phyloP scores from a whole-genome alignment of 2,888 invertebrate species.

The Habrosyne pyritoides region DNA sequence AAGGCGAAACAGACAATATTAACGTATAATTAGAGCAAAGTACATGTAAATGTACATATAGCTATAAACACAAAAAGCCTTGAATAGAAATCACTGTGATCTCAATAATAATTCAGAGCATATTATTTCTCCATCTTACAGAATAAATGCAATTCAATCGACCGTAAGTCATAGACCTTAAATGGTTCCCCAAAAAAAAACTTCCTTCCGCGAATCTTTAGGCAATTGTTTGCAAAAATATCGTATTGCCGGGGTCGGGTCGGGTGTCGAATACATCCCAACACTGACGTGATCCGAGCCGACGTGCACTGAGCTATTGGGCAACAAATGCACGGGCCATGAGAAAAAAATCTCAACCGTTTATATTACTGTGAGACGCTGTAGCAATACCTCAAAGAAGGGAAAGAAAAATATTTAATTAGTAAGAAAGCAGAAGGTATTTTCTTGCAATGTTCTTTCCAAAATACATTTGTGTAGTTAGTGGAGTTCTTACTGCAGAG shows the following conservation, averaged over 20 bases:
- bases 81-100: not conserved
- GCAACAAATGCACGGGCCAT: conserved; percentile 36
- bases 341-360: not conserved
- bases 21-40: too few relatives aligned
- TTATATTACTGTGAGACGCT: not conserved
- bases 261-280: conserved; percentile 61
- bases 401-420: too few relatives aligned
- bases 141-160: conserved; percentile 25
- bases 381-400: too few relatives aligned
- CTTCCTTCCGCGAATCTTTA: conserved; percentile 72
- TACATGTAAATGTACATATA: too few relatives aligned
- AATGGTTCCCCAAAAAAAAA: conserved; percentile 40
- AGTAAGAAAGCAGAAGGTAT: too few relatives aligned
- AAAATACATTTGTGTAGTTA: too few relatives aligned
- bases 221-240: conserved; percentile 60
- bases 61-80: too few relatives aligned
- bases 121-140: not conserved
- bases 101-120: not conserved
- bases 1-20: too few relatives aligned
- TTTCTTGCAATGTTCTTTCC: too few relatives aligned
- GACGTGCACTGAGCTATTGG: conserved; percentile 32
- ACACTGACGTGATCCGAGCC: conserved; percentile 35
- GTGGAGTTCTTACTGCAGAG: too few relatives aligned
- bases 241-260: conserved; percentile 52
- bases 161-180: conserved; percentile 18